Conservation (phyloP, 1,140 invertebrate genomes). For the Papilio aristodemus region DNA sequence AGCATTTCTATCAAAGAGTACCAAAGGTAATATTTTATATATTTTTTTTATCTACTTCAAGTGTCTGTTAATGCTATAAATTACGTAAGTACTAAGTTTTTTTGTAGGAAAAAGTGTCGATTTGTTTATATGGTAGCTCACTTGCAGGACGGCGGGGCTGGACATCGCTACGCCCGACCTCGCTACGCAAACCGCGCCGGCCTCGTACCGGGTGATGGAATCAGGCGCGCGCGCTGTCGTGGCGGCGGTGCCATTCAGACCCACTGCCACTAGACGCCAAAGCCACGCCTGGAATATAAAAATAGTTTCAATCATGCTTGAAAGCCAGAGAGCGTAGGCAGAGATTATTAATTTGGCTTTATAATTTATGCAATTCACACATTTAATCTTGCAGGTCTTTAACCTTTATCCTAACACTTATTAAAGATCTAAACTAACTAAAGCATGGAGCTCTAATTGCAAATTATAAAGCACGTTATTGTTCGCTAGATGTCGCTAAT, state of each 20-base stretch:
- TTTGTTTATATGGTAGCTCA: too few relatives aligned
- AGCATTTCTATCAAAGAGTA: too few relatives aligned
- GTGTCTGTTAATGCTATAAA: too few relatives aligned
- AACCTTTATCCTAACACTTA: neutral
- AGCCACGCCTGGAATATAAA: constrained; percentile 55
- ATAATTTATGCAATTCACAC: too few relatives aligned
- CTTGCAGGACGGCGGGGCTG: constrained; percentile 57
- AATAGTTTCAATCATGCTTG: too few relatives aligned
- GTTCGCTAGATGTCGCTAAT: constrained; percentile 13
- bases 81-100: too few relatives aligned
- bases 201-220: constrained; percentile 66
- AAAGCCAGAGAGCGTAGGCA: too few relatives aligned
- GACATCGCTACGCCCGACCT: constrained; percentile 53
- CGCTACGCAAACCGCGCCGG: constrained; percentile 54
- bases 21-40: too few relatives aligned
- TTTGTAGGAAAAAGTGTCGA: too few relatives aligned
- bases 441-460: neutral
- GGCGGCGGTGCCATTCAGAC: constrained; percentile 45
- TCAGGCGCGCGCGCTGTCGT: constrained; percentile 52
- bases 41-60: too few relatives aligned
- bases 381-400: too few relatives aligned
- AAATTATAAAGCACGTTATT: neutral
- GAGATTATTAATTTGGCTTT: too few relatives aligned
- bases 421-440: neutral
- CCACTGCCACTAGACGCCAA: constrained; percentile 56